phyloP scores from a whole-genome alignment of 1,140 invertebrate genomes.

The Pseudomyrmex dendroicus region DNA sequence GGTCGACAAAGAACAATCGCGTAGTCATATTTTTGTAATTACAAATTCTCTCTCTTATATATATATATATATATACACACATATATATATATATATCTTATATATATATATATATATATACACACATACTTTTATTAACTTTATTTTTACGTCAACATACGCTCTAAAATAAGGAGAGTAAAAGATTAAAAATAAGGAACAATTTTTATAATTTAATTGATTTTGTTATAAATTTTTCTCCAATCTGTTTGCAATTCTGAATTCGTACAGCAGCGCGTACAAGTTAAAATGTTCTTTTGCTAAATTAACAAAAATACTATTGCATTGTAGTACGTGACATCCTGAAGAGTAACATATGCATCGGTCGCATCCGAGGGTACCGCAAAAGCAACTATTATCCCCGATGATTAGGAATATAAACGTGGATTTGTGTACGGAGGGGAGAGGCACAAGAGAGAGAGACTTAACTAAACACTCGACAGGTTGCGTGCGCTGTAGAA shows the following conservation, averaged over 20 bases:
- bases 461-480: slow-evolving; percentile 77
- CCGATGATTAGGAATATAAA: slow-evolving; percentile 73
- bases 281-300: neutral
- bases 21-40: slow-evolving; percentile 35
- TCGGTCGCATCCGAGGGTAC: slow-evolving; percentile 44
- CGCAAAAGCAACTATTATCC: slow-evolving; percentile 66
- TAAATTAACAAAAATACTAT: slow-evolving; percentile 50
- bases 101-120: neutral
- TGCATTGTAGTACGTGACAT: neutral
- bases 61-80: no score
- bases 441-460: neutral
- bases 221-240: no score
- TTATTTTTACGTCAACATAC: no score
- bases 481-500: slow-evolving; percentile 73
- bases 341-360: slow-evolving; percentile 71
- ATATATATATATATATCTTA: neutral
- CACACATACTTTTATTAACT: no score
- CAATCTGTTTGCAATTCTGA: neutral
- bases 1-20: slow-evolving; percentile 26
- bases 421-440: slow-evolving; percentile 31
- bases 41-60: neutral
- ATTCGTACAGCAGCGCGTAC: neutral
- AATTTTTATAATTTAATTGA: no score
- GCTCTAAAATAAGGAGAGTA: no score
- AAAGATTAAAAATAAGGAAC: no score